phyloP scores from a whole-genome alignment of 2,797 vertebrate species.

The Eospalax fontanierii region DNA sequence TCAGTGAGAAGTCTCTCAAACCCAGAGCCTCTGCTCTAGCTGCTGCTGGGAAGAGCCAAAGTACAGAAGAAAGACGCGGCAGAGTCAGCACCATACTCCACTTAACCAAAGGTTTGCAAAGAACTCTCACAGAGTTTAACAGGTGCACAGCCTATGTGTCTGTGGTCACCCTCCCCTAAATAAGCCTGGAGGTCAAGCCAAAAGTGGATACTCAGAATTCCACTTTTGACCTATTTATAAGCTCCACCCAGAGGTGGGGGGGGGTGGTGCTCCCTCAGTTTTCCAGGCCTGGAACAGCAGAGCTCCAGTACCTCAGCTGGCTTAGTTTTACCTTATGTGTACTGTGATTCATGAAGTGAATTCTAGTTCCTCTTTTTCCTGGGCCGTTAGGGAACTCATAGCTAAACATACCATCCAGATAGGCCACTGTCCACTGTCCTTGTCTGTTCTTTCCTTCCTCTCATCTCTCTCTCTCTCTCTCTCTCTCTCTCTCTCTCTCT shows the following conservation, averaged over 20 bases:
- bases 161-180: background rate
- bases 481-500: background rate
- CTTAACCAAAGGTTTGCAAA: background rate
- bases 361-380: background rate
- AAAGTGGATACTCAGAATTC: background rate
- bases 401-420: background rate
- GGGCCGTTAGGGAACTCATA: slow-evolving; percentile 38
- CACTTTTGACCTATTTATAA: background rate
- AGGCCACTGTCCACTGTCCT: too few species aligned
- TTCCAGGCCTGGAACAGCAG: background rate
- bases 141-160: background rate
- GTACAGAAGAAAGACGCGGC: background rate
- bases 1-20: accelerated
- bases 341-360: background rate
- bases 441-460: too few species aligned
- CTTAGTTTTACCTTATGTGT: background rate
- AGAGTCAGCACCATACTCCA: background rate
- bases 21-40: background rate
- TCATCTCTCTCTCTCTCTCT: background rate
- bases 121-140: background rate
- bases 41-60: background rate
- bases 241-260: background rate
- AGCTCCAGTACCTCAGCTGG: background rate
- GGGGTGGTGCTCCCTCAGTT: too few species aligned
- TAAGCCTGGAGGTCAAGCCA: background rate